Evolutionary conservation across 2,797 vertebrate species (phyloP).

Genomic region (Mycteria americana): DNA sequence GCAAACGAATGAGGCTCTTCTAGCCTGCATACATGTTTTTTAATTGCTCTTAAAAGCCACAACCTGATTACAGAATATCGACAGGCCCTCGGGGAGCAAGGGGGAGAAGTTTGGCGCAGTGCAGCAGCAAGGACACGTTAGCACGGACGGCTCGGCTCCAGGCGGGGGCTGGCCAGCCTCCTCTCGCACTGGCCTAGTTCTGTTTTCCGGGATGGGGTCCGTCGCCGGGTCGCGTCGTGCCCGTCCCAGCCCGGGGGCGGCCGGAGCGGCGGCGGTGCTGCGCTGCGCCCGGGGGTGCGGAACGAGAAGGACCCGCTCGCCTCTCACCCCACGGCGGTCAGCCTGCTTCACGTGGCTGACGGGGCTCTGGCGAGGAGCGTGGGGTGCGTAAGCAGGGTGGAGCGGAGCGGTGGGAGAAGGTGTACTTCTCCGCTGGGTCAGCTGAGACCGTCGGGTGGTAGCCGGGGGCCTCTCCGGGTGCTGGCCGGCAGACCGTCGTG

Average conservation of each 20-base stretch:
- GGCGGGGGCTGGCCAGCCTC: background rate
- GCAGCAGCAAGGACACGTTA: background rate
- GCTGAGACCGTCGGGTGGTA: background rate
- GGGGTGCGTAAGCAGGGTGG: too few species aligned
- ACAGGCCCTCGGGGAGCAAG: background rate
- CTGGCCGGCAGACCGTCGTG: rapidly evolving
- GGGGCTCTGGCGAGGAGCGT: background rate
- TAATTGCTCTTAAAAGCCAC: background rate
- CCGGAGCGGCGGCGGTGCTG: background rate
- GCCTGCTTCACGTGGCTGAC: background rate
- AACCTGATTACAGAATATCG: background rate
- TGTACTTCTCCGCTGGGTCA: background rate
- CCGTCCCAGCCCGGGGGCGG: background rate
- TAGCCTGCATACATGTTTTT: background rate
- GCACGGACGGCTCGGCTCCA: background rate
- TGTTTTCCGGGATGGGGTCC: background rate
- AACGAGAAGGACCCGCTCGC: background rate
- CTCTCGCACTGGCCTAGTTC: rapidly evolving
- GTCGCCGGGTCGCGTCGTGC: background rate
- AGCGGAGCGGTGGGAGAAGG: background rate
- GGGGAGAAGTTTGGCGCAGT: background rate
- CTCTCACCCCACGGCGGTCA: background rate
- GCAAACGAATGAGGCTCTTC: background rate
- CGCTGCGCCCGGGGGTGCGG: rapidly evolving
- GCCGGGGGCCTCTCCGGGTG: background rate